Conservation (phyloP, 2,797 vertebrate genomes). For the Nannoperca obscura region DNA sequence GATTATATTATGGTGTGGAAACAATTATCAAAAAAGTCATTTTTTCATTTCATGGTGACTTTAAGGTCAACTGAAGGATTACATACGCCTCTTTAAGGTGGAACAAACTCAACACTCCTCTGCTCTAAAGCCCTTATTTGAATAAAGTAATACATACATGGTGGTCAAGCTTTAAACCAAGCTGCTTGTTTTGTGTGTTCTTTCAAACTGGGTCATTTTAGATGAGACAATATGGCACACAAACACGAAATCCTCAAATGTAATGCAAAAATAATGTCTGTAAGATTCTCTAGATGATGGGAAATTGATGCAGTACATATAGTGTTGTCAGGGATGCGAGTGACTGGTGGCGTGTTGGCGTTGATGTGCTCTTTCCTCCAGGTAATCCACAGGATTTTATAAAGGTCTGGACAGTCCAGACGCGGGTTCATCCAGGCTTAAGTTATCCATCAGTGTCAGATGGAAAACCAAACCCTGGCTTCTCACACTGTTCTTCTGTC, state of each 20-base stretch:
- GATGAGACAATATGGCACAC: neutral
- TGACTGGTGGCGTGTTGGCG: slow-evolving; percentile 16
- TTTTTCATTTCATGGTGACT: slow-evolving; percentile 70
- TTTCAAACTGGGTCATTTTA: neutral
- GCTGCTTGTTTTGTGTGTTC: neutral
- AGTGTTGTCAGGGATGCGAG: slow-evolving; percentile 24
- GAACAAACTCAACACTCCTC: slow-evolving; percentile 11
- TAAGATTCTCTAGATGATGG: neutral
- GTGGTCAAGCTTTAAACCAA: slow-evolving; percentile 22
- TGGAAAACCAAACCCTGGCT: slow-evolving; percentile 63
- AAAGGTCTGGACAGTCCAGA: slow-evolving; percentile 68
- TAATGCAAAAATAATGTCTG: neutral
- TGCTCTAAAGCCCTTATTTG: slow-evolving; percentile 49
- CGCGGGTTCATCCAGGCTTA: slow-evolving; percentile 58
- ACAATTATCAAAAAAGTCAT: slow-evolving; percentile 42
- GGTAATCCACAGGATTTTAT: slow-evolving; percentile 66
- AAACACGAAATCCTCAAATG: slow-evolving; percentile 17
- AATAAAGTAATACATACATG: slow-evolving; percentile 41
- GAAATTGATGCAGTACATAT: neutral
- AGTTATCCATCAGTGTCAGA: slow-evolving; percentile 69
- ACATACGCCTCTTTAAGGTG: slow-evolving; percentile 19
- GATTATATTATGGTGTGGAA: slow-evolving; percentile 11
- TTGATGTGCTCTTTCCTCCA: slow-evolving; percentile 48
- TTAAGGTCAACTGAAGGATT: slow-evolving; percentile 67
- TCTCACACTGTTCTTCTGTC: slow-evolving; percentile 18